Evolutionary conservation across 1,140 invertebrate species (phyloP).

Genomic region (Solen grandis): DNA sequence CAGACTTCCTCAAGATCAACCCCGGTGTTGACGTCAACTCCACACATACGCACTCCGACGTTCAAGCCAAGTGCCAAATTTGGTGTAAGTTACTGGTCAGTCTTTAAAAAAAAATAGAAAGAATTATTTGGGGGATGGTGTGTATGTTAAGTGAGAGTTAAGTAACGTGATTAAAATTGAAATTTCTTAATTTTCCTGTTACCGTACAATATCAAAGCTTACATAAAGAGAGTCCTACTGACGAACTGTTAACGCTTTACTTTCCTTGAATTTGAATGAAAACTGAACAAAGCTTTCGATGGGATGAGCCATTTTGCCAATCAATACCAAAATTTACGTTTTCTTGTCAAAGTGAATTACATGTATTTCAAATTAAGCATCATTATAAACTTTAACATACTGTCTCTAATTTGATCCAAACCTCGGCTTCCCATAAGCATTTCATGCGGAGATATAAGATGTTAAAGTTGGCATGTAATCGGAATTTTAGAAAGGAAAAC

Average conservation of each 20-base stretch:
- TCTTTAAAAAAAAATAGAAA: background rate
- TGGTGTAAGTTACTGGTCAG: slow-evolving; percentile 9
- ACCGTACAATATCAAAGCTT: background rate
- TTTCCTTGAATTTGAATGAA: background rate
- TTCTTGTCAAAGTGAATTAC: too few relatives aligned
- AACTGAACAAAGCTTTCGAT: too few relatives aligned
- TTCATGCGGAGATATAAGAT: too few relatives aligned
- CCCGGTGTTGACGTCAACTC: slow-evolving; percentile 25
- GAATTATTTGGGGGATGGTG: background rate
- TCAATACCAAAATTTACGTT: too few relatives aligned
- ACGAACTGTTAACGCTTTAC: background rate
- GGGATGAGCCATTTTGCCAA: too few relatives aligned
- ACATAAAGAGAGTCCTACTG: too few relatives aligned
- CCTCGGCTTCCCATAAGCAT: too few relatives aligned
- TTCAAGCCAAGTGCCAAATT: slow-evolving; percentile 37
- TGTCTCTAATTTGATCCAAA: too few relatives aligned
- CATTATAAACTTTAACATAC: too few relatives aligned
- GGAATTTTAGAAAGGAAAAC: too few relatives aligned
- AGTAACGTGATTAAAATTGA: background rate
- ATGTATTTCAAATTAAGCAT: too few relatives aligned
- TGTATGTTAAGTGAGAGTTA: background rate
- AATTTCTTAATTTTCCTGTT: background rate
- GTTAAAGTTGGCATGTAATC: too few relatives aligned
- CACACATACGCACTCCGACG: slow-evolving; percentile 18
- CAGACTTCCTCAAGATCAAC: slow-evolving; percentile 8